A percentile compares a stretch with the other conserved stretches of the same genome.
Evolutionary conservation across 2,888 invertebrate genomes (phyloP).

Genomic region (Zaprionus lineosus): DNA sequence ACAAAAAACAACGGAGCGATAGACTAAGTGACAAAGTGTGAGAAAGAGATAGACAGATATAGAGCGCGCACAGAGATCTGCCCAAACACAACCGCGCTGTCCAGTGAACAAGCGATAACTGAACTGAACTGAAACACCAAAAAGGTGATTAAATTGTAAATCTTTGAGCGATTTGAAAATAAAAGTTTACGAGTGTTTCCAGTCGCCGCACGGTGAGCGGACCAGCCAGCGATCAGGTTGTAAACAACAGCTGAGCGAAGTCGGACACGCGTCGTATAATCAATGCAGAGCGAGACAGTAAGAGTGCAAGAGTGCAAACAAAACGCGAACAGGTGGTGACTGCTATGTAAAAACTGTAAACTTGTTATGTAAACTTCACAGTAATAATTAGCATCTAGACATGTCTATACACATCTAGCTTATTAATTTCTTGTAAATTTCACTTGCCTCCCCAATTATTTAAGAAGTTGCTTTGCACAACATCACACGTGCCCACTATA

Average conservation of each 20-base stretch:
- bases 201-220: constrained; percentile 24
- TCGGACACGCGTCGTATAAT: constrained; percentile 52
- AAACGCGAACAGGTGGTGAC: constrained; percentile 49
- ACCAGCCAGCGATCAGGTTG: constrained; percentile 40
- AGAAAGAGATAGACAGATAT: constrained; percentile 3
- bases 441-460: background rate
- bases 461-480: background rate
- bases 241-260: constrained; percentile 54
- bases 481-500: too few species aligned
- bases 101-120: constrained; percentile 68
- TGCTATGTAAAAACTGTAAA: constrained; percentile 37
- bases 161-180: constrained; percentile 63
- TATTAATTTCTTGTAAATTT: constrained; percentile 26
- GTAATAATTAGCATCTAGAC: constrained; percentile 15
- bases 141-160: constrained; percentile 69
- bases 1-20: constrained; percentile 7
- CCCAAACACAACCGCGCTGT: constrained; percentile 58
- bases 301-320: constrained; percentile 4
- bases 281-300: constrained; percentile 24
- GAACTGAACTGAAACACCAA: constrained; percentile 52
- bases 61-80: constrained; percentile 25
- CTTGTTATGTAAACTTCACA: constrained; percentile 55
- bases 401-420: constrained; percentile 16
- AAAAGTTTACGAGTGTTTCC: constrained; percentile 50
- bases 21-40: too few species aligned